Base-by-base conservation (phyloP, 2,888 invertebrate species). In the Formica aserva region DNA sequence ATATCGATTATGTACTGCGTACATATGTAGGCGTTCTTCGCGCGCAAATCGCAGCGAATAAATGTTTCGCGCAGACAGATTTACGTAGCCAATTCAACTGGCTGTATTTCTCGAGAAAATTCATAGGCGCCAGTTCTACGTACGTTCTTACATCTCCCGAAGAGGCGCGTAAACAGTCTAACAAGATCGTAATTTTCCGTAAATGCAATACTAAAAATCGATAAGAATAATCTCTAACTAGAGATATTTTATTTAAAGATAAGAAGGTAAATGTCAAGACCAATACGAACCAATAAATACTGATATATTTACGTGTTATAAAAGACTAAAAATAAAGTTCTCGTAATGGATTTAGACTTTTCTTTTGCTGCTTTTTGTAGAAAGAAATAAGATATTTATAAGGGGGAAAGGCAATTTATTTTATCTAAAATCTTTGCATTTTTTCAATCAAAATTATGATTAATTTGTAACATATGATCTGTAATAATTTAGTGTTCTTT, bases 111-210 rank as follows among this genome's bases (percentile, higher is more conserved):
- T 26, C 41, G 29, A 26, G 74, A 52, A 22, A 55, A n/a, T 69
- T 63, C 75, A 69, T 57, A 35, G 35, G 32, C 41, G 13, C 15
- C 35, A 69, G 35, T 74, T 75, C 52, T 41, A 62, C 38, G 75
- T 32, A 52, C 69, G 69, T 38, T 52, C 48, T n/a, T 48, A 82
- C 55, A 55, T 67, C 62, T 62, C 26, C 22, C 15, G 9, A 32
- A 69, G 48, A 69, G 32, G 3, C 8, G 1, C 13, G 29, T 13
- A 32, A 69, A 32, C 3, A n/a, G 2, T 8, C 1, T 52, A 52
- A 52, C 48, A n/a, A 52, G n/a, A 45, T 45, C 18, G 32, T 32
- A 32, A 1, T n/a, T 52, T n/a, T 52, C 1, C 2, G n/a, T 52
- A 8, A 71, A 32, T 18, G 18, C n/a, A 22, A 32, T 15, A 11